Conservation (phyloP, 2,888 invertebrate genomes). For the Idaea dimidiata region DNA sequence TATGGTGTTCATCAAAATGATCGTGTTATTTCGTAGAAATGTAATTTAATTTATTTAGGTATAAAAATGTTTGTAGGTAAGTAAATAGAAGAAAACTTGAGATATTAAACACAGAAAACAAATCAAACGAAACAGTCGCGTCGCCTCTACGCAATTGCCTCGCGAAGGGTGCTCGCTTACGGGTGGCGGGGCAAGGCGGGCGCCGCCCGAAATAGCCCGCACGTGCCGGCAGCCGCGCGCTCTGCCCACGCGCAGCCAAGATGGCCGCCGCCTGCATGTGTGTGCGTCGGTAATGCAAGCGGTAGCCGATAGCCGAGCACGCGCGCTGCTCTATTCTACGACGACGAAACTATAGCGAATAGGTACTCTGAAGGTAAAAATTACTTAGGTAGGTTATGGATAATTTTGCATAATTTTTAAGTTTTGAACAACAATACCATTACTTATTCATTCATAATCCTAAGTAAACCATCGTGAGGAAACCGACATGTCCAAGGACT, state of each 20-base stretch:
- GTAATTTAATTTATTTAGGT: no score
- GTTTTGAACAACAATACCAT: no score
- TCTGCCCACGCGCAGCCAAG: conserved; percentile 76
- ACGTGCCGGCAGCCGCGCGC: conserved; percentile 71
- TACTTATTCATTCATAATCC: no score
- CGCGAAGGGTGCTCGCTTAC: conserved; percentile 26
- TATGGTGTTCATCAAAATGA: no score
- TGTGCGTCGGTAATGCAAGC: conserved; percentile 37
- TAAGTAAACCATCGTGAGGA: no score
- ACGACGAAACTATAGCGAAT: neutral
- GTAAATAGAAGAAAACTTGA: neutral
- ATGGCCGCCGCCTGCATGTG: conserved; percentile 61
- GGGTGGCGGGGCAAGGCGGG: conserved; percentile 51
- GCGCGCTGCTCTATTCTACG: neutral
- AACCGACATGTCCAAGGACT: no score
- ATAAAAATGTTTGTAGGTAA: neutral
- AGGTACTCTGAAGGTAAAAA: neutral
- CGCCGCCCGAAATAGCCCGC: conserved; percentile 79
- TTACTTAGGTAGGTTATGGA: neutral
- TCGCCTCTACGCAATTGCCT: conserved; percentile 43
- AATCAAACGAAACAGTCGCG: conserved; percentile 39
- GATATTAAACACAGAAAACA: conserved; percentile 18
- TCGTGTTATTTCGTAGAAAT: no score
- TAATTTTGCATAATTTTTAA: neutral
- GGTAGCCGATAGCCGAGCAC: neutral